These are phyloP conservation scores for Himantopus leucocephalus DNA, from an alignment of 2,113 vertebrate species.

Conservation along the genomic window DNA sequence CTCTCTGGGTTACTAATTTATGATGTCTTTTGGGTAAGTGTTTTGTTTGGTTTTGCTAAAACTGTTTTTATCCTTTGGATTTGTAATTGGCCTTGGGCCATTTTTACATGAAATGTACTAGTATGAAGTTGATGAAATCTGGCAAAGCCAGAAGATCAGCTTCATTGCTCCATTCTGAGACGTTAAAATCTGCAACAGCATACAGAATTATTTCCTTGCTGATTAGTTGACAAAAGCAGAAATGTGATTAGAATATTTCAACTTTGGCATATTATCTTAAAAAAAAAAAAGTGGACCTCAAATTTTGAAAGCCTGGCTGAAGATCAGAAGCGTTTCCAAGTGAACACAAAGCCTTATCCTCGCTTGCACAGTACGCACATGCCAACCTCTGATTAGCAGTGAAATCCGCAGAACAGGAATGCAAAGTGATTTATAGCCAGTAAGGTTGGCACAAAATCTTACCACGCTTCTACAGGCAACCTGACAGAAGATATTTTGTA, in stretches of 20 bases:
- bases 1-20: conserved; percentile 98
- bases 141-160: not conserved
- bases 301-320: not conserved
- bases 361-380: rapidly evolving
- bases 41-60: not conserved
- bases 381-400: not conserved
- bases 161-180: not conserved
- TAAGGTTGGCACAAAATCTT: not conserved
- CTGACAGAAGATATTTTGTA: not conserved
- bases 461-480: not conserved
- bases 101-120: not conserved
- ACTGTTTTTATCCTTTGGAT: not conserved
- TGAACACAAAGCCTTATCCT: not conserved
- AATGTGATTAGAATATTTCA: not conserved
- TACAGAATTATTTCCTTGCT: not conserved
- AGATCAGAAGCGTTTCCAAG: not conserved
- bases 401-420: not conserved
- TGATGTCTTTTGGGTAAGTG: conserved; percentile 98
- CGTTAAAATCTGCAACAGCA: not conserved
- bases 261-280: not conserved
- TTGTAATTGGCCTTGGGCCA: not conserved
- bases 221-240: not conserved
- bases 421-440: not conserved
- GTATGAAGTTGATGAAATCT: not conserved
- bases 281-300: not conserved